Conservation (phyloP, 53 echinoderm and acorn worm genomes). For the Holothuria scabra region DNA sequence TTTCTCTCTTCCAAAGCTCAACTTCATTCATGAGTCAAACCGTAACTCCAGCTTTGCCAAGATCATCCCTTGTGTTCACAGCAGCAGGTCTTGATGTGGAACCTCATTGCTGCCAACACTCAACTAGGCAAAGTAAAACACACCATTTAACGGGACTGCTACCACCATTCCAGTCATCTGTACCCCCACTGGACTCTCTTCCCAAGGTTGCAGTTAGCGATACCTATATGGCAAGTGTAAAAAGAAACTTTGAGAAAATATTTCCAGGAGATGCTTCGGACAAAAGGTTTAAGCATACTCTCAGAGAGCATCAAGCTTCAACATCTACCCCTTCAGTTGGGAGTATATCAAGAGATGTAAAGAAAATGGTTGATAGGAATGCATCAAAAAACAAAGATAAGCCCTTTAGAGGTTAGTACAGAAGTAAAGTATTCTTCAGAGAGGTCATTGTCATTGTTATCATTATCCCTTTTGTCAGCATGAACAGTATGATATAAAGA, state of each 20-base stretch:
- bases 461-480: no score
- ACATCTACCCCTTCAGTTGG: background rate
- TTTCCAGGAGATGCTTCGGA: background rate
- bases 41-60: conserved; percentile 15
- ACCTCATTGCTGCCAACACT: background rate
- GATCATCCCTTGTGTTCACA: background rate
- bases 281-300: background rate
- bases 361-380: background rate
- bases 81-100: no score
- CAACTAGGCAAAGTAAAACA: background rate
- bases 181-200: background rate
- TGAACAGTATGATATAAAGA: no score
- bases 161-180: background rate
- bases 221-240: conserved; percentile 34
- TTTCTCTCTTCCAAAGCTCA: background rate
- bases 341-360: background rate
- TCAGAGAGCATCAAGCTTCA: background rate
- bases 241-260: conserved; percentile 37
- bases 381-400: background rate
- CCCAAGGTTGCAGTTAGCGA: conserved; percentile 12
- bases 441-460: no score
- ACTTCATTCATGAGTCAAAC: background rate
- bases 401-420: no score
- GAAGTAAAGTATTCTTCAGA: no score
- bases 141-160: no score